These are phyloP conservation scores for Grapholita molesta DNA, from an alignment of 1,140 invertebrate species.

Conservation along the genomic window DNA sequence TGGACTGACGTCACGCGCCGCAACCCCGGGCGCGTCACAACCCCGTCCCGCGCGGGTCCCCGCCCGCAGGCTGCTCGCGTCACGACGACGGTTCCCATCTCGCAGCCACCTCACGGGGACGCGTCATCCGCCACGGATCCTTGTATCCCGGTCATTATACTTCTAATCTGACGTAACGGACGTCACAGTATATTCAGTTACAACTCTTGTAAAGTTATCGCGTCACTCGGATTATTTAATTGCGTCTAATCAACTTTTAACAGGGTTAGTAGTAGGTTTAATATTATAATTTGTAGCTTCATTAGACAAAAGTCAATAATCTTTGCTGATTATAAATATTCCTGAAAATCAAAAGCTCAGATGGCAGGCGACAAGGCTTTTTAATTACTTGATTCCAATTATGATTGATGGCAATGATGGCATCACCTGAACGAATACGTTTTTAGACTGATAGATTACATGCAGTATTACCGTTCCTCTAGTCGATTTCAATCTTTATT, in stretches of 20 bases:
- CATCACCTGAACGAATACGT: too few relatives aligned
- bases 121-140: background rate
- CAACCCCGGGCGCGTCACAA: background rate
- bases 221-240: background rate
- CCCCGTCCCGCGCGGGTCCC: background rate
- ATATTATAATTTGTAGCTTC: too few relatives aligned
- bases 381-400: too few relatives aligned
- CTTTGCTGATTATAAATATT: too few relatives aligned
- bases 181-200: background rate
- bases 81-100: conserved; percentile 10
- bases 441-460: background rate
- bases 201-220: background rate
- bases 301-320: too few relatives aligned
- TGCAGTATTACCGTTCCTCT: background rate
- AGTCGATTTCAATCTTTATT: conserved; percentile 26
- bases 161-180: background rate
- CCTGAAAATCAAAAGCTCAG: too few relatives aligned
- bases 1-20: conserved; percentile 53
- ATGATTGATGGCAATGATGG: too few relatives aligned
- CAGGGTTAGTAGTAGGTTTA: too few relatives aligned
- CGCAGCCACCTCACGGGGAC: background rate
- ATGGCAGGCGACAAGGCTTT: too few relatives aligned
- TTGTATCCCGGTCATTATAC: background rate
- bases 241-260: too few relatives aligned
- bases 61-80: background rate